Evolutionary conservation across 2,888 invertebrate species (phyloP).

Genomic region (Idaea dimidiata): DNA sequence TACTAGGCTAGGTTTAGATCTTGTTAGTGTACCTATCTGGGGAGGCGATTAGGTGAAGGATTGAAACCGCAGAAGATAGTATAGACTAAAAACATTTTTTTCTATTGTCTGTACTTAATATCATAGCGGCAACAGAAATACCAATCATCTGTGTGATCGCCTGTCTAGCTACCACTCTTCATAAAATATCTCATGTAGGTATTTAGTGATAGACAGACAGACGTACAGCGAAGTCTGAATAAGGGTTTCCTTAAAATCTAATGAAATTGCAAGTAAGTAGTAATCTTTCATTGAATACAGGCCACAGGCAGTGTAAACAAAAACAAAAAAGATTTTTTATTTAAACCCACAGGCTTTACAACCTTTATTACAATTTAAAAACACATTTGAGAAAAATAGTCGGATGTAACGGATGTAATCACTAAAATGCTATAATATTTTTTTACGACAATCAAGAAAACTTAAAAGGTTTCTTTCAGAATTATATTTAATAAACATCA

Average conservation of each 20-base stretch:
- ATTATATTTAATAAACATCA: conserved; percentile 78
- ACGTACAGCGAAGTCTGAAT: too few species aligned
- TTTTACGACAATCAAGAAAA: conserved; percentile 51
- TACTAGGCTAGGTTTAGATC: background rate
- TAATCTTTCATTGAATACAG: background rate
- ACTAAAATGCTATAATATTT: conserved; percentile 39
- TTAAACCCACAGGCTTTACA: conserved; percentile 18
- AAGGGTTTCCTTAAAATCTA: background rate
- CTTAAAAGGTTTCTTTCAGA: conserved; percentile 59
- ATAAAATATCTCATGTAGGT: too few species aligned
- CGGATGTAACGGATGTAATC: conserved; percentile 28
- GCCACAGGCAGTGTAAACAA: background rate
- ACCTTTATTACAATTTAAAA: conserved; percentile 25
- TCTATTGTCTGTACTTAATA: too few species aligned
- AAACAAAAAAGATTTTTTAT: background rate
- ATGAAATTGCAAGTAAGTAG: background rate
- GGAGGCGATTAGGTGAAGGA: background rate
- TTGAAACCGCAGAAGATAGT: background rate
- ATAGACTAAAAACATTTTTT: too few species aligned
- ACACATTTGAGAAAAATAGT: conserved; percentile 23
- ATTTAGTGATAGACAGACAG: too few species aligned
- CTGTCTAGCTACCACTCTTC: too few species aligned
- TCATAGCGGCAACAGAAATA: too few species aligned
- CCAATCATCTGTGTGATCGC: too few species aligned
- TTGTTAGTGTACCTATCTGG: background rate